Conservation (phyloP, 2,113 vertebrate genomes). For the Recurvirostra avosetta region DNA sequence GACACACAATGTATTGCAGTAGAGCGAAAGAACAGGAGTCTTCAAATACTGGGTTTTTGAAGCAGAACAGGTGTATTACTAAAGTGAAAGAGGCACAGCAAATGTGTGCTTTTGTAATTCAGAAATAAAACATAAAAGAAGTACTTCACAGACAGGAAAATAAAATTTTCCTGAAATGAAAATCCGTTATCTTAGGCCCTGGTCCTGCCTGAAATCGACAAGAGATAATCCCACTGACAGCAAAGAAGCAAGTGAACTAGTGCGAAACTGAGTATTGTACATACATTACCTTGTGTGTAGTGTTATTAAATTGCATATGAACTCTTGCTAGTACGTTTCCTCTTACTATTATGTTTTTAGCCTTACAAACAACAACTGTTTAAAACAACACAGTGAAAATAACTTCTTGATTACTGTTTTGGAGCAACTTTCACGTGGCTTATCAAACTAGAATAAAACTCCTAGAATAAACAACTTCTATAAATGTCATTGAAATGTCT, state of each 20-base stretch:
- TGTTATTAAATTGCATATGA: neutral
- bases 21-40: neutral
- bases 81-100: neutral
- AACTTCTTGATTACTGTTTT: neutral
- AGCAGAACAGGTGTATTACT: neutral
- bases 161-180: neutral
- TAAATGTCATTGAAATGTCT: conserved; percentile 48
- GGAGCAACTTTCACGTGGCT: neutral
- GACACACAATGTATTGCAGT: neutral
- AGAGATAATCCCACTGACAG: neutral
- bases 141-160: neutral
- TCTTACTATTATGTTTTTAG: neutral
- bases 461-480: conserved; percentile 15
- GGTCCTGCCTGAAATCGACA: neutral
- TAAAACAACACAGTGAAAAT: neutral
- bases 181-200: neutral
- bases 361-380: neutral
- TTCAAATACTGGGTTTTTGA: neutral
- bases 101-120: neutral
- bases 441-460: neutral
- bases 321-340: neutral
- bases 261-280: neutral
- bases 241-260: neutral
- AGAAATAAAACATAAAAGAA: neutral
- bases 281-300: neutral